Conservation (phyloP, 2,113 vertebrate genomes). For the Forbesichthys papilliferus region DNA sequence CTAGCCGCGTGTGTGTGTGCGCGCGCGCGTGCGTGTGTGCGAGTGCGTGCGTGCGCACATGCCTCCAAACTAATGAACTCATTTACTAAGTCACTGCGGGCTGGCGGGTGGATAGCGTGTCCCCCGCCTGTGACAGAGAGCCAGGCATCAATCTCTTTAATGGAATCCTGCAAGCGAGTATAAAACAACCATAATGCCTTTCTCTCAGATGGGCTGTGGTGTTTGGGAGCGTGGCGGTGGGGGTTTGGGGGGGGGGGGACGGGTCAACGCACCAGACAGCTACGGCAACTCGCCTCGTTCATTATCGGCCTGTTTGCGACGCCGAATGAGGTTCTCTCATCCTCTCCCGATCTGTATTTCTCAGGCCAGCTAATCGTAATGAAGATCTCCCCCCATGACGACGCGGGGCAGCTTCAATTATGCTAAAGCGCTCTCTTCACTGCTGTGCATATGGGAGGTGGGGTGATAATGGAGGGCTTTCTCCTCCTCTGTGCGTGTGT, state of each 20-base stretch:
- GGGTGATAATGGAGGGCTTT: conserved; percentile 23
- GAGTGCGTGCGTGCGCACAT: conserved; percentile 33
- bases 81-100: conserved; percentile 71
- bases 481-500: not conserved
- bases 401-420: conserved; percentile 30
- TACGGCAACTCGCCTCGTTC: conserved; percentile 20
- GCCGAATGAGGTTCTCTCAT: conserved; percentile 39
- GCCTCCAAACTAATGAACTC: conserved; percentile 70
- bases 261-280: conserved; percentile 24
- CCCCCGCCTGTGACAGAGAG: conserved; percentile 64
- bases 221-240: too few relatives aligned
- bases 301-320: conserved; percentile 50
- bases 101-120: conserved; percentile 59
- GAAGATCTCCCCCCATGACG: conserved; percentile 1
- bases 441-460: conserved; percentile 2
- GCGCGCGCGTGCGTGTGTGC: not conserved
- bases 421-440: conserved; percentile 23
- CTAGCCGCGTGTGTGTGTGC: conserved; percentile 3
- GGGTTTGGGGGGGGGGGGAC: too few relatives aligned
- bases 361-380: conserved; percentile 26
- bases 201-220: conserved; percentile 37
- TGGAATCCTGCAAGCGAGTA: conserved; percentile 70
- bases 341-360: conserved; percentile 42
- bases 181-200: conserved; percentile 65
- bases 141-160: conserved; percentile 76